Evolutionary conservation across 2,797 vertebrate species (phyloP), one percentile per base, ranked within the genome.

Genomic region (Muraenolepis orangiensis): DNA sequence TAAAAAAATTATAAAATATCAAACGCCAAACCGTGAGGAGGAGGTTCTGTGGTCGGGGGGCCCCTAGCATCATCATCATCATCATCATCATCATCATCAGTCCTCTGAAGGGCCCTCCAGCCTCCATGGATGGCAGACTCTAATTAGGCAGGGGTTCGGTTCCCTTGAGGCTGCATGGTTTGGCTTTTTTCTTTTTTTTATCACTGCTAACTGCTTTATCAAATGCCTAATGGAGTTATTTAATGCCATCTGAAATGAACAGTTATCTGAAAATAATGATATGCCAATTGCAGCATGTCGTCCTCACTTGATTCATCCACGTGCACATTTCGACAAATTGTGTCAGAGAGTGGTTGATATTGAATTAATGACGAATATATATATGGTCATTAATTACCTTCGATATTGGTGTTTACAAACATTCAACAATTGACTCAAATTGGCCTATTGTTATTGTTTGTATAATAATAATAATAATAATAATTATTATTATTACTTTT

Each of bases 141-240:
- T 91, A 92, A 94, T 94, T 90, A 88, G 90, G 90, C 96, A 97
- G 95, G 95, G 96, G 96, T 97, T 98, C 96, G 95, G 96, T 94
- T 96, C 94, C 95, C 93, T 93, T 94, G 91, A 94, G 94, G 91
- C 91, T 90, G 93, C 92, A n/a, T n/a, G n/a, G n/a, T 94, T 94
- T 94, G 51, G n/a, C 8, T 57, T 57, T 57, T 42, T n/a, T 57
- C 51, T n/a, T 93, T 80, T n/a, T 57, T 57, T 57, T 42, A 57
- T 57, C 51, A 57, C 93, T 80, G 72, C 32, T 85, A 81, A 26
- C 34, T 11, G 90, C n/a, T n/a, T 92, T 92, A 93, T 94, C 93
- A 93, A 92, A 96, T 96, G 95, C 94, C 94, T 96, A 98, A 98
- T 98, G 94, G 97, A 94, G 73, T 93, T 93, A 94, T 93, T 92